Evolutionary conservation across 2,888 invertebrate species (phyloP).

Genomic region (Plebejus argus): DNA sequence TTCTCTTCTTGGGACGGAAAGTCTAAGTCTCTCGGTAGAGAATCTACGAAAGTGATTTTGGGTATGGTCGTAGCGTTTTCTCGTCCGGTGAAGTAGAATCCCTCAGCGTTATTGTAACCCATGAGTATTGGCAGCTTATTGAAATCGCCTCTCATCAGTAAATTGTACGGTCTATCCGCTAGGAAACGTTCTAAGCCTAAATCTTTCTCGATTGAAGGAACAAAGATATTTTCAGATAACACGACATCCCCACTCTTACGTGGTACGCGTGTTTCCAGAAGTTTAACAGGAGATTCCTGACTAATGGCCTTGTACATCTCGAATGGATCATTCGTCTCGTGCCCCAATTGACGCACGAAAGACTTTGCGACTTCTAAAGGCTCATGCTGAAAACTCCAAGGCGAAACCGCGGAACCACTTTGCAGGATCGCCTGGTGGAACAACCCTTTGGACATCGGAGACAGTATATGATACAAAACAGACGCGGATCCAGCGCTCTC

Average conservation of each 20-base stretch:
- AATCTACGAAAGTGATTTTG: constrained; percentile 55
- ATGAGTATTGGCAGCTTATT: constrained; percentile 65
- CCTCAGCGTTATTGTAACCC: constrained; percentile 68
- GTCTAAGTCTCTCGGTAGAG: constrained; percentile 62
- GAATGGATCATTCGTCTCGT: constrained; percentile 52
- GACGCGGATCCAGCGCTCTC: constrained; percentile 73
- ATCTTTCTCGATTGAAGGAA: constrained; percentile 64
- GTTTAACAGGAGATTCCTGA: constrained; percentile 49
- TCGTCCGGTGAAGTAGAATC: constrained; percentile 66
- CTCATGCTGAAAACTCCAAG: constrained; percentile 68
- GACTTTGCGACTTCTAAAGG: constrained; percentile 59
- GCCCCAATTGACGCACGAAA: constrained; percentile 58
- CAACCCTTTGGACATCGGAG: constrained; percentile 66
- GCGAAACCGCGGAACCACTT: constrained; percentile 67
- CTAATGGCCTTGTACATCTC: constrained; percentile 59
- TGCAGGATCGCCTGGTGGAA: constrained; percentile 69
- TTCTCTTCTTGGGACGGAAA: constrained; percentile 55
- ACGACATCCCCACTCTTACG: constrained; percentile 62
- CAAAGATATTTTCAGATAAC: constrained; percentile 68
- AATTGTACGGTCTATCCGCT: constrained; percentile 59
- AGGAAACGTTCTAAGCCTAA: constrained; percentile 56
- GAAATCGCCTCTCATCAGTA: constrained; percentile 54
- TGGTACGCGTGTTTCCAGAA: constrained; percentile 60
- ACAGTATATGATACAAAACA: constrained; percentile 63
- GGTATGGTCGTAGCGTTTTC: constrained; percentile 64